Conservation (phyloP, 2,113 vertebrate species). For the Salvelinus namaycush region DNA sequence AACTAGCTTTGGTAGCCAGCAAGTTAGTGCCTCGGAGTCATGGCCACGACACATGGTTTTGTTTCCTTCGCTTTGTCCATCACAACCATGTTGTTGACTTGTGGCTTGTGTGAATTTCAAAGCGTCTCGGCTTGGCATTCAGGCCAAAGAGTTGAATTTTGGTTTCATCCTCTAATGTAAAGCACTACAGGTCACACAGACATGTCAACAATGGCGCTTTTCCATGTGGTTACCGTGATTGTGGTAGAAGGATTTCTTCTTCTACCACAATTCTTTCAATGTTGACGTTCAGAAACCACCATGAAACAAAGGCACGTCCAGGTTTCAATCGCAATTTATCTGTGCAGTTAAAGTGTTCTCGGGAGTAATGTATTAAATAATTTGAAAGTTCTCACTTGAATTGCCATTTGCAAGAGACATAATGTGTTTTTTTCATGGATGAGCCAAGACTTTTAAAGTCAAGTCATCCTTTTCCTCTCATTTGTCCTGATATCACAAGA, state of each 20-base stretch:
- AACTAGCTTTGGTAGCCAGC: too few species aligned
- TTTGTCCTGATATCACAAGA: conserved; percentile 20
- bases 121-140: too few species aligned
- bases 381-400: conserved; percentile 9
- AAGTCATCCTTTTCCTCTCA: conserved; percentile 23
- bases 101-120: too few species aligned
- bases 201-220: conserved; percentile 4
- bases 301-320: not conserved
- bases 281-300: conserved; percentile 15
- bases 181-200: conserved; percentile 13
- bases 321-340: not conserved
- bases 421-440: conserved; percentile 9
- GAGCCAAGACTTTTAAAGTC: conserved; percentile 24
- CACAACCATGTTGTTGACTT: too few species aligned
- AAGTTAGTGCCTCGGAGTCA: too few species aligned
- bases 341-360: conserved; percentile 18
- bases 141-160: too few species aligned
- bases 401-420: conserved; percentile 25
- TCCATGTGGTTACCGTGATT: conserved; percentile 12
- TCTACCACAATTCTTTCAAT: conserved; percentile 27
- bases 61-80: too few species aligned
- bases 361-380: conserved; percentile 6
- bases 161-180: not conserved
- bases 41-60: too few species aligned
- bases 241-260: conserved; percentile 15